Evolutionary conservation across 2,888 invertebrate genomes (phyloP).

Genomic region (Crioceris asparagi): DNA sequence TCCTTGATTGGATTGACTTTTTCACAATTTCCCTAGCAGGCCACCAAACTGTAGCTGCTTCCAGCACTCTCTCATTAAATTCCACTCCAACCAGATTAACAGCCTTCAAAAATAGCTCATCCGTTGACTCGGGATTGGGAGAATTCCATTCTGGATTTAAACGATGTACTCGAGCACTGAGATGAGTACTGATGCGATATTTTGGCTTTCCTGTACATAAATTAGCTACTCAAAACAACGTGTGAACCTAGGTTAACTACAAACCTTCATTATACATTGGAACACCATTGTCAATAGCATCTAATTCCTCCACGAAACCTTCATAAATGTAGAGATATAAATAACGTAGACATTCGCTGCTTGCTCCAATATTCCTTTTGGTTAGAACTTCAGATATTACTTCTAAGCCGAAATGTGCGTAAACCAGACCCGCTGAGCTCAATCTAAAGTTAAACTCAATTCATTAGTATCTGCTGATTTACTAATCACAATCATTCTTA

Average conservation of each 20-base stretch:
- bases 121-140: slow-evolving; percentile 36
- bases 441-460: slow-evolving; percentile 51
- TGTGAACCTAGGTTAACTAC: neutral
- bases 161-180: slow-evolving; percentile 63
- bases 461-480: neutral
- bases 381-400: slow-evolving; percentile 54
- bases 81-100: slow-evolving; percentile 68
- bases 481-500: slow-evolving; percentile 20
- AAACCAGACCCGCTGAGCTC: slow-evolving; percentile 91
- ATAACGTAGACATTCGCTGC: slow-evolving; percentile 42
- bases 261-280: slow-evolving; percentile 55
- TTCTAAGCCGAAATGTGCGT: slow-evolving; percentile 76
- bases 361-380: slow-evolving; percentile 36
- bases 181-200: slow-evolving; percentile 68
- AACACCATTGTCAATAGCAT: slow-evolving; percentile 96
- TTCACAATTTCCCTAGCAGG: slow-evolving; percentile 74
- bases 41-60: slow-evolving; percentile 62
- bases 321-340: slow-evolving; percentile 71
- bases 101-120: slow-evolving; percentile 64
- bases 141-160: slow-evolving; percentile 82
- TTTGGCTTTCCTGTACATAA: slow-evolving; percentile 41
- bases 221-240: neutral
- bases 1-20: slow-evolving; percentile 57
- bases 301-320: slow-evolving; percentile 82
- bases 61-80: slow-evolving; percentile 56